A percentile compares a stretch with the other conserved stretches of the same genome.
Evolutionary conservation across 2,113 vertebrate genomes (phyloP).

Genomic region (Sciurus niger): DNA sequence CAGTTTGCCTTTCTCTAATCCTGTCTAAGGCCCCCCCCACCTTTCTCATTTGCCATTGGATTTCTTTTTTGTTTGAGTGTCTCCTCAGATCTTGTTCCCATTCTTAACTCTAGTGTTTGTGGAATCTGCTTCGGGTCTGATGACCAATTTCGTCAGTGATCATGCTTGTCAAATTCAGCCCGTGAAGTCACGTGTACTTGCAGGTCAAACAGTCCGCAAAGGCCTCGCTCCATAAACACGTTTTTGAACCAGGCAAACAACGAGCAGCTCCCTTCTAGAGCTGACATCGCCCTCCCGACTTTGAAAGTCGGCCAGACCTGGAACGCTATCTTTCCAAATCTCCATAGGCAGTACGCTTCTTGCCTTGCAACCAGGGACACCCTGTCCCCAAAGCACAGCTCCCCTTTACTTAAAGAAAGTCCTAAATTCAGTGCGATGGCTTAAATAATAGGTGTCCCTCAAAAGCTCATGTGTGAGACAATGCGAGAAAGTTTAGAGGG

Average conservation of each 20-base stretch:
- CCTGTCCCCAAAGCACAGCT: not conserved
- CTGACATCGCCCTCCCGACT: not conserved
- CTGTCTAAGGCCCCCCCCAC: fast-evolving
- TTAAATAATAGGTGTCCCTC: too few species aligned
- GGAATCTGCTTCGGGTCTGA: not conserved
- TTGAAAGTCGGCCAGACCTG: not conserved
- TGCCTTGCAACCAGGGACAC: not conserved
- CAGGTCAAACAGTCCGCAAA: not conserved
- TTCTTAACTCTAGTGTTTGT: not conserved
- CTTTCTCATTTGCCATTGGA: too few species aligned
- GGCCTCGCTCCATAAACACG: fast-evolving
- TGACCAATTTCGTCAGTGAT: not conserved
- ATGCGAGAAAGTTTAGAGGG: too few species aligned
- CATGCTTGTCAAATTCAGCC: not conserved
- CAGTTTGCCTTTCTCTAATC: not conserved
- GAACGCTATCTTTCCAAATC: not conserved
- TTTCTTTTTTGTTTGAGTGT: not conserved
- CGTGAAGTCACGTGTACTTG: not conserved
- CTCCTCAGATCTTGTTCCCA: not conserved
- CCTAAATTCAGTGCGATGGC: not conserved
- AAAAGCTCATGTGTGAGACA: too few species aligned
- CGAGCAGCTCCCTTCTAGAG: fast-evolving
- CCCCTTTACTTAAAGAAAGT: not conserved
- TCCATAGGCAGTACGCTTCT: not conserved
- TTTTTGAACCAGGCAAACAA: not conserved